phyloP scores from a whole-genome alignment of 2,113 vertebrate species.

The Machaerirhynchus nigripectus region DNA sequence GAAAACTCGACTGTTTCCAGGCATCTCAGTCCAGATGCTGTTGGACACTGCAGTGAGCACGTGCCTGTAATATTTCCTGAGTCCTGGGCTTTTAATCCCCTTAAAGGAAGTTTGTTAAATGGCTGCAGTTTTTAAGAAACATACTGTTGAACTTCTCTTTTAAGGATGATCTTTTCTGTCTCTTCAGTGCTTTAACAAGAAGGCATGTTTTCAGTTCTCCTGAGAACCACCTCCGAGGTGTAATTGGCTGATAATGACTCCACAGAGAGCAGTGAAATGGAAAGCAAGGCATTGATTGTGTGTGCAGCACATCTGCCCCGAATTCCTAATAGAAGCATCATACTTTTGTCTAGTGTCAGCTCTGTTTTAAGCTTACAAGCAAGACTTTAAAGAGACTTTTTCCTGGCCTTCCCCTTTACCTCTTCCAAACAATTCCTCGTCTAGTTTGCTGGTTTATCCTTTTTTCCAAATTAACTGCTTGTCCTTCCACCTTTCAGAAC shows the following conservation, averaged over 20 bases:
- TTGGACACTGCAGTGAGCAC: background rate
- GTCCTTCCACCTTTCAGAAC: background rate
- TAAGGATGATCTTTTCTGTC: background rate
- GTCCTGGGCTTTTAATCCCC: background rate
- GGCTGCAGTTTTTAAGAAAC: background rate
- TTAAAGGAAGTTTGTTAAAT: background rate
- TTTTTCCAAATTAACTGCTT: background rate
- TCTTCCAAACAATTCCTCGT: background rate
- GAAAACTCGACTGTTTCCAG: background rate
- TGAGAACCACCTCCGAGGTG: background rate
- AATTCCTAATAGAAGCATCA: fast-evolving
- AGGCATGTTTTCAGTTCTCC: background rate
- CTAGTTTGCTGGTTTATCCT: background rate
- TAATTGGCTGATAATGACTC: background rate
- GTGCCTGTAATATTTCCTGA: background rate
- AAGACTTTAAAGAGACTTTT: background rate
- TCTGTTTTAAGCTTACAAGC: background rate
- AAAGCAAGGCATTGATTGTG: background rate
- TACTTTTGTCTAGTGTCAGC: background rate
- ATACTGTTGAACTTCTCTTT: background rate
- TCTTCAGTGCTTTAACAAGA: background rate
- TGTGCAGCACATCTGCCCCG: background rate
- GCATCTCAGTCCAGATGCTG: background rate
- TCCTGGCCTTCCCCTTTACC: background rate
- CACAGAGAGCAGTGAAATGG: background rate